Base-by-base conservation (phyloP, 2,888 invertebrate species). In the Phortica okadai region DNA sequence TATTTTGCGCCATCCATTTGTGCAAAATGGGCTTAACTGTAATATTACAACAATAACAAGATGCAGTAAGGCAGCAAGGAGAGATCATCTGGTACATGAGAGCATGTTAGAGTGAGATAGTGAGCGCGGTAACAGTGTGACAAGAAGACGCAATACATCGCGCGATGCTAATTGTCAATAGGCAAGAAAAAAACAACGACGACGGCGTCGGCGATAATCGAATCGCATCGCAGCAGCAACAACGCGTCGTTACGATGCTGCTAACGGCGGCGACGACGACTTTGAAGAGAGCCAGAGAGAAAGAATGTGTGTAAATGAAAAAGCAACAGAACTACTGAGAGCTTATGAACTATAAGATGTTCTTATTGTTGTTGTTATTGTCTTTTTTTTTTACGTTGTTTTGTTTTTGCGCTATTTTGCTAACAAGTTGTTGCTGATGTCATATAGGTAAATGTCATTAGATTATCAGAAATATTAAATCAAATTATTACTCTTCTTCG, bases 401-500 rank as follows among this genome's bases (percentile, higher is more conserved):
- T 44, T 5, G 8, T n/a, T 41, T 69, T 41, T 41, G 6, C n/a
- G 5, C 45, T 69, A 2, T 10, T 66, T 14, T 41, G 42, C 14
- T 66, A 42, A 66, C 11, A 41, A 66, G n/a, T 67, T 44, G n/a
- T 44, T 67, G 41, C 21, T 69, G 45, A 69, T 69, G 67, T 69
- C 44, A 69, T 69, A 16, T 16, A 6, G 16, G 14, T n/a, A 69
- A 45, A 45, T 69, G 44, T 44, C 67, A 69, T 44, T 21, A 42
- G 67, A 69, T 69, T 69, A 69, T 69, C 67, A 69, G 67, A 45
- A 69, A 69, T 69, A 45, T 45, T 45, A 45, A 21, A 21, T 21
- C 0, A 45, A 45, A 45, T 45, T 45, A 45, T 45, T 45, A 45
- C 6, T 8, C 10, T 6, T 45, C 45, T 45, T 45, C 45, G 6